Base-by-base conservation (phyloP, 2,797 vertebrate species). In the Agapornis canus region DNA sequence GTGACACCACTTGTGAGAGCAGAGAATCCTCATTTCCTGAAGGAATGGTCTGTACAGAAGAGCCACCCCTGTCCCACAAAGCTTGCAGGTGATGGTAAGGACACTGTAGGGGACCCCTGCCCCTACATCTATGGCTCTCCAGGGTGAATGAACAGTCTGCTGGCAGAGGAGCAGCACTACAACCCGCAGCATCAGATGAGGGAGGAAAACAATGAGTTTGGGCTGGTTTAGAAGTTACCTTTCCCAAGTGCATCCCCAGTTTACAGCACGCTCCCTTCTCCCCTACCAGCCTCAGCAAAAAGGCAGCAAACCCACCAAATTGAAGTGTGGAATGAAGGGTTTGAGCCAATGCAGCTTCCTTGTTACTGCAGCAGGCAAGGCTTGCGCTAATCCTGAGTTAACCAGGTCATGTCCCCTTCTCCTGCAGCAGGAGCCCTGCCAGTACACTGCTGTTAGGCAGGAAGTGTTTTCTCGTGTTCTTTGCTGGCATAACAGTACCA, bases 271-370 rank as follows among this genome's bases (percentile, higher is more conserved):
- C 15, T 59, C 40, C 9, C 6, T 11, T 11, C 57, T 61, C 35
- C 6, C 3, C 31, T 42, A 47, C 72, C 64, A 48, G 22, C 40
- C 72, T 65, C 7, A 5, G 59, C 25, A 75, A 45, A 90, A 65
- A 75, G 42, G 29, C 57, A 49, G n/a, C 16, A 39, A 65, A 90
- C 6, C 16, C 32, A 37, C 9, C 66, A 20, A 25, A 22, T 60
- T 42, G 45, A 59, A 51, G 43, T 15, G 26, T 26, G 72, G 64
- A 73, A 73, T 73, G 66, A 56, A 79, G 77, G 15, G 17, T 39
- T 35, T 2, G 5, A 89, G 64, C 37, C 95, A 80, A 91, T 82
- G 75, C 60, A n/a, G 26, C 91, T 92, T 92, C 72, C 89, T 73
- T 87, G 84, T 91, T 82, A 3, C 2, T n/a, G 68, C 13, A 85